A percentile compares a stretch with the other conserved stretches of the same genome.
Conservation (phyloP, 92 coral and sea anemone species). For the Phenganax stokvisi region DNA sequence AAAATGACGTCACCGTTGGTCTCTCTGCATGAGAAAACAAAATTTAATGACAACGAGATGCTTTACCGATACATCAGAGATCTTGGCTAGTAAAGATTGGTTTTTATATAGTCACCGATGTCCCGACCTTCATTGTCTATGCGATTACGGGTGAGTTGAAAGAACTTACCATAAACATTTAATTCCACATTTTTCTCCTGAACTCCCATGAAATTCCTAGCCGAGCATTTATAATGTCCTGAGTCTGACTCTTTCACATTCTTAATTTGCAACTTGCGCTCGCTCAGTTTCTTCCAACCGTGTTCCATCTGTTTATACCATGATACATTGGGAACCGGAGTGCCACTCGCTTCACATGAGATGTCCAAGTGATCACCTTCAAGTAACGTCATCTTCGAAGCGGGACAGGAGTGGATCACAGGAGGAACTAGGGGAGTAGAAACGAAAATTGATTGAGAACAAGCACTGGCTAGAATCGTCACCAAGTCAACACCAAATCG, state of each 20-base stretch:
- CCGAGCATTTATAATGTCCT: constrained; percentile 13
- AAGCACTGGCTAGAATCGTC: too few relatives aligned
- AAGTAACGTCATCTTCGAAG: neutral
- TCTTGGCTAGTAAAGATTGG: too few relatives aligned
- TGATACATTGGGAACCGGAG: constrained; percentile 19
- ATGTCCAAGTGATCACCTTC: constrained; percentile 20
- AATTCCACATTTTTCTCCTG: neutral
- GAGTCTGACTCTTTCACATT: constrained; percentile 16
- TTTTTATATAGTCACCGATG: too few relatives aligned
- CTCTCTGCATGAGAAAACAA: constrained; percentile 23
- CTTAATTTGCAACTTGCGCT: neutral
- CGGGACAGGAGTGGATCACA: neutral
- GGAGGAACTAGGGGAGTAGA: constrained; percentile 6
- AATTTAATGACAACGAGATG: neutral
- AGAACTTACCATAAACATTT: constrained; percentile 15
- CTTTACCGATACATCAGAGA: neutral
- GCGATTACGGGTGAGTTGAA: neutral
- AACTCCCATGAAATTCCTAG: constrained; percentile 17
- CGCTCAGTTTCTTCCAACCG: neutral
- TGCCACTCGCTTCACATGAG: constrained; percentile 20
- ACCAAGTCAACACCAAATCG: neutral
- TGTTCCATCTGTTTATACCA: constrained; percentile 5
- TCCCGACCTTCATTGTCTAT: neutral
- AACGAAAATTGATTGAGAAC: neutral
- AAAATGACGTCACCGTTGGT: constrained; percentile 20